phyloP scores from a whole-genome alignment of 1,140 invertebrate species.

The Anoplophora glabripennis region DNA sequence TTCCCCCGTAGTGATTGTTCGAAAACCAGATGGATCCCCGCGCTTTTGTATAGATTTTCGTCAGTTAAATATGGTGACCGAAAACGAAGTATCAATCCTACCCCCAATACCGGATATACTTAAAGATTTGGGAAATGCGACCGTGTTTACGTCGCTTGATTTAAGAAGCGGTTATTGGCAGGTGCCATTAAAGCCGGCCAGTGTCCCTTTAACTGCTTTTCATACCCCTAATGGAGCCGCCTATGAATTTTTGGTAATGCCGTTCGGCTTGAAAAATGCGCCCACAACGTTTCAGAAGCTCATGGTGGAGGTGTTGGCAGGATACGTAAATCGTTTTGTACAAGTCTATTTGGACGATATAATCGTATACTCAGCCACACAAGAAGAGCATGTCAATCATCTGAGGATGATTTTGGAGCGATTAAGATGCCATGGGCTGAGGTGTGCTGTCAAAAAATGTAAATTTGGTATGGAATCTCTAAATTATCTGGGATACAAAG shows the following conservation, averaged over 20 bases:
- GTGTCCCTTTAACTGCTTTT: conserved; percentile 30
- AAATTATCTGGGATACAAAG: conserved; percentile 7
- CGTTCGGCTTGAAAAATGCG: conserved; percentile 32
- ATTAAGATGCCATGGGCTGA: conserved; percentile 10
- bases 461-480: neutral
- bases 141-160: conserved; percentile 28
- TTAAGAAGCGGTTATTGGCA: conserved; percentile 38
- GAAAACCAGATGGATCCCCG: too few relatives aligned
- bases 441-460: conserved; percentile 7
- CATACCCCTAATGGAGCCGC: conserved; percentile 30
- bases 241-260: conserved; percentile 34
- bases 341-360: conserved; percentile 24
- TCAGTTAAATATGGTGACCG: too few relatives aligned
- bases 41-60: too few relatives aligned
- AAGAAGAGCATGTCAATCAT: conserved; percentile 1
- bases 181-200: conserved; percentile 20
- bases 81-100: too few relatives aligned
- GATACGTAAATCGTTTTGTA: conserved; percentile 16
- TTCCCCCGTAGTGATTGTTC: too few relatives aligned
- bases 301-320: conserved; percentile 22
- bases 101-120: conserved; percentile 16
- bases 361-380: neutral
- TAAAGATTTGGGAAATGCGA: conserved; percentile 14
- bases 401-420: conserved; percentile 6
- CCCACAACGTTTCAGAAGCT: conserved; percentile 27